Evolutionary conservation across 2,113 vertebrate genomes (phyloP), one percentile per base, ranked within the genome.

Genomic region (Camelus bactrianus): DNA sequence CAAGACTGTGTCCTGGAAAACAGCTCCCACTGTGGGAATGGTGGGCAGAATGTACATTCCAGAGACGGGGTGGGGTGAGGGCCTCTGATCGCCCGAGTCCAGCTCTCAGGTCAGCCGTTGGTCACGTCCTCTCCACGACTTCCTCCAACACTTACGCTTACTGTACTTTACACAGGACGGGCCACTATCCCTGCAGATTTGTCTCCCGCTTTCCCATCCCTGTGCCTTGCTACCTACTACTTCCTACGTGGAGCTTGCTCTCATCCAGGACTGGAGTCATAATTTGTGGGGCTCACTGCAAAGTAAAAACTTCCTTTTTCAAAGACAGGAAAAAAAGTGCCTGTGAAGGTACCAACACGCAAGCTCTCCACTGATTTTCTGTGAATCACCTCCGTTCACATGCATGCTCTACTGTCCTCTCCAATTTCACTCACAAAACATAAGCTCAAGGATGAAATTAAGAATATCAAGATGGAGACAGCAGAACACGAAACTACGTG

Each of bases 221-320:
- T 77, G 52, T 42, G 54, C 72, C 26, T 42, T 46, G 32, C 28
- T 16, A 26, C 17, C n/a, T 75, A 17, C 16, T 75, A 30, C 35
- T 90, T 60, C 22, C 64, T 80, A 15, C 10, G 54, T 67, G 17
- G n/a, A 8, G 30, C 58, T 76, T 20, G 28, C 3, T 77, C 28
- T 87, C 24, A 86, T 19, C 48, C 42, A 50, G 42, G 13, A 17
- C 42, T 35, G 20, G 13, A 26, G 28, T 77, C 58, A 15, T 19
- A 16, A 82, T 42, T 79, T 56, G 38, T 8, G 32, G 76, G 22
- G 17, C 16, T 67, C 69, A 64, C 19, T 32, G 48, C 22, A n/a
- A 87, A 80, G 72, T 54, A 26, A 69, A 93, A 77, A 54, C 17
- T 15, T 87, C 50, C 56, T 93, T 95, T 22, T 56, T 89, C 52